These are phyloP conservation scores for Rotaria sp. DNA, from an alignment of 2,888 invertebrate genomes.

Conservation along the genomic window DNA sequence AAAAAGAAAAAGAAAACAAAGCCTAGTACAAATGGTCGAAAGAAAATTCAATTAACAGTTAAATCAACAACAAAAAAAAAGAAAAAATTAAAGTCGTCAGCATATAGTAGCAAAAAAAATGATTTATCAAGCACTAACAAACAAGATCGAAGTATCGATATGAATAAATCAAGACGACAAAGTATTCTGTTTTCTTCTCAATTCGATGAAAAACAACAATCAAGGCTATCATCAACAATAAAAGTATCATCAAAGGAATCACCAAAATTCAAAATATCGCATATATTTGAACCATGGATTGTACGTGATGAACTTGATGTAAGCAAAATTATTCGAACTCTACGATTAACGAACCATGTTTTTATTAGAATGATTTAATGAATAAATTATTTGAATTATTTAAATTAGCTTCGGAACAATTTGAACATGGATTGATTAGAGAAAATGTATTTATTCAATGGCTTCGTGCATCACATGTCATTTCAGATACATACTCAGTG, in stretches of 20 bases:
- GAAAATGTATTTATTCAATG: conserved; percentile 18
- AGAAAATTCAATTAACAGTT: background rate
- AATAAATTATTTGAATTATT: background rate
- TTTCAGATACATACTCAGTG: background rate
- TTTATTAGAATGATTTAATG: background rate
- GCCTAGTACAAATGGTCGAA: no score
- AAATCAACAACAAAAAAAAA: background rate
- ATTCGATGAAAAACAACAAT: background rate
- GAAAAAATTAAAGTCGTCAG: background rate
- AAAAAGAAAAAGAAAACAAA: background rate
- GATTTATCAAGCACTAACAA: background rate
- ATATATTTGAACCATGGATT: conserved; percentile 2
- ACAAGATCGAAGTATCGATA: background rate
- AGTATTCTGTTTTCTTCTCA: background rate
- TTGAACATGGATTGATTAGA: background rate
- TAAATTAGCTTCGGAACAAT: background rate
- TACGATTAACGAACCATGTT: background rate
- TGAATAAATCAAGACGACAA: background rate
- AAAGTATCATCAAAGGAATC: background rate
- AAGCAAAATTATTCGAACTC: no score
- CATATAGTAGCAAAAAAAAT: background rate
- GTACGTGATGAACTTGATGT: conserved; percentile 11
- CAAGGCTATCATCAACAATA: background rate
- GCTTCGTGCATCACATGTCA: background rate
- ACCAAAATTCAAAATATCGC: background rate